phyloP scores from a whole-genome alignment of 2,888 invertebrate species.

The Zygothrica quintamaculata region DNA sequence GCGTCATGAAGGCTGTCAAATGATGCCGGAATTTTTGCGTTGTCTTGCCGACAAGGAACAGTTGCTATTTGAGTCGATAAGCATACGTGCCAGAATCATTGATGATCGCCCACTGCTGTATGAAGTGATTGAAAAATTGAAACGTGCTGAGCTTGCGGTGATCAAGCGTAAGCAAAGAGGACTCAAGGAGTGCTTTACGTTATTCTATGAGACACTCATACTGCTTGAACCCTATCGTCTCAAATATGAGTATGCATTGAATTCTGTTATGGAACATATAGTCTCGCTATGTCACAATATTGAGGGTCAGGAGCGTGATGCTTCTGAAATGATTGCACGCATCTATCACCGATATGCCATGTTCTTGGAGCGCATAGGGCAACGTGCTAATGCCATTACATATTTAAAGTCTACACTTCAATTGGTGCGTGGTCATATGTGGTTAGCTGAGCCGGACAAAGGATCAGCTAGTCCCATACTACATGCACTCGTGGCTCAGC shows the following conservation, averaged over 20 bases:
- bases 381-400: constrained; percentile 47
- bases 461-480: constrained; percentile 50
- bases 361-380: constrained; percentile 46
- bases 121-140: constrained; percentile 70
- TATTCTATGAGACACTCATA: constrained; percentile 68
- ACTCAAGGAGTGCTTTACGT: constrained; percentile 53
- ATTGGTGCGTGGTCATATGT: constrained; percentile 67
- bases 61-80: constrained; percentile 49
- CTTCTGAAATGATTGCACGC: constrained; percentile 68
- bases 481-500: constrained; percentile 62
- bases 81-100: constrained; percentile 62
- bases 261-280: constrained; percentile 65
- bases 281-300: constrained; percentile 61
- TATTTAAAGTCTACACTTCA: constrained; percentile 64
- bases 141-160: constrained; percentile 69
- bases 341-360: constrained; percentile 70
- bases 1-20: constrained; percentile 70
- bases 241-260: constrained; percentile 71
- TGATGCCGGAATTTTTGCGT: constrained; percentile 69
- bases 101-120: constrained; percentile 65
- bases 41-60: constrained; percentile 71
- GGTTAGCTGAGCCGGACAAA: constrained; percentile 61
- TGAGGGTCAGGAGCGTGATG: constrained; percentile 48
- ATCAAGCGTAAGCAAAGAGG: constrained; percentile 50
- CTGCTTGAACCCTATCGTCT: constrained; percentile 60